phyloP scores from a whole-genome alignment of 2,113 vertebrate species.

The Centropus bengalensis region DNA sequence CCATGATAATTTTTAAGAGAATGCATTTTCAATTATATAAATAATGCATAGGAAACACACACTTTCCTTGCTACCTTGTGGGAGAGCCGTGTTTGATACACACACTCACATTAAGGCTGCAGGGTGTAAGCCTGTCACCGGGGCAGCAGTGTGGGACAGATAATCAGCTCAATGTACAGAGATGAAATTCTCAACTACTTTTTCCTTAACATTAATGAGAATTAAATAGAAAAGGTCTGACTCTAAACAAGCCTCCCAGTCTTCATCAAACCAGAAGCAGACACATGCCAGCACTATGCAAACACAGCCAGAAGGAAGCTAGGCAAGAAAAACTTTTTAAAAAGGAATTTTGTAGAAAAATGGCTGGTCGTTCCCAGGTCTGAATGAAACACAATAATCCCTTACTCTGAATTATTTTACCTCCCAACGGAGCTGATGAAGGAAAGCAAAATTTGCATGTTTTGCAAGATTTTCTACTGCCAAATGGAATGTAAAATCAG shows the following conservation, averaged over 20 bases:
- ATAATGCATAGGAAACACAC: slow-evolving; percentile 58
- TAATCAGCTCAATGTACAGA: slow-evolving; percentile 35
- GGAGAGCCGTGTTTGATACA: slow-evolving; percentile 32
- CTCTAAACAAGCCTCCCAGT: background rate
- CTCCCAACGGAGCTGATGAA: slow-evolving; percentile 8
- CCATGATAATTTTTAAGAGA: slow-evolving; percentile 54
- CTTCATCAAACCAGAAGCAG: background rate
- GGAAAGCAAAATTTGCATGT: slow-evolving; percentile 17
- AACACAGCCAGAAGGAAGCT: background rate
- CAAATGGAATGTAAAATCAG: slow-evolving; percentile 46
- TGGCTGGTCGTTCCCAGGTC: background rate
- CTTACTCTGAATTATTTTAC: slow-evolving; percentile 29
- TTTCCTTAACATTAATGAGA: slow-evolving; percentile 6
- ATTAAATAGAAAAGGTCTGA: background rate
- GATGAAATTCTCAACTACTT: background rate
- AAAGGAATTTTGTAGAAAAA: background rate
- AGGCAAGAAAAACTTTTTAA: background rate
- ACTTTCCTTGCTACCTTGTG: slow-evolving; percentile 35
- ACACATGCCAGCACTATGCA: background rate
- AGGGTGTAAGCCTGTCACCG: slow-evolving; percentile 25
- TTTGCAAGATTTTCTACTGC: slow-evolving; percentile 39
- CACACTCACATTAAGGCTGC: background rate
- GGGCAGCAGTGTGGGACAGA: slow-evolving; percentile 25
- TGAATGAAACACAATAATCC: background rate
- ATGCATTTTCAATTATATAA: slow-evolving; percentile 50